Evolutionary conservation across 2,888 invertebrate genomes (phyloP).

Genomic region (Athalia cordata): DNA sequence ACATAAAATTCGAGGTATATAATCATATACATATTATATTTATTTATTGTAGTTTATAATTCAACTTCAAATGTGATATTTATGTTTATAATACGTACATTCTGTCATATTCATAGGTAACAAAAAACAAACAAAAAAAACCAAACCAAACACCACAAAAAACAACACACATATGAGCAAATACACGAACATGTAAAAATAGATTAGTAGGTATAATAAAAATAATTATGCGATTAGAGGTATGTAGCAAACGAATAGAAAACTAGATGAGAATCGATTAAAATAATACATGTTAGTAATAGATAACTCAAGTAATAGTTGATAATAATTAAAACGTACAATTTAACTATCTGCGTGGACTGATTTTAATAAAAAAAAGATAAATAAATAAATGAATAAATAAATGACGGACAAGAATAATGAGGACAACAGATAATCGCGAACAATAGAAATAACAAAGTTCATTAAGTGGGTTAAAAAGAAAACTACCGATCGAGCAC

Average conservation of each 20-base stretch:
- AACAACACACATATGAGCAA: no score
- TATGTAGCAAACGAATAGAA: no score
- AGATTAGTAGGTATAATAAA: no score
- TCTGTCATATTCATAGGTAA: slow-evolving; percentile 6
- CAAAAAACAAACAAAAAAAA: no score
- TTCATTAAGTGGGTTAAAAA: neutral
- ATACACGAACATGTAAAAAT: no score
- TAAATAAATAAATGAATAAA: neutral
- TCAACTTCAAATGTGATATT: slow-evolving; percentile 66
- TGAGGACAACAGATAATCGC: neutral
- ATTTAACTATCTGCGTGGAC: slow-evolving; percentile 24
- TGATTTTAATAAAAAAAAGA: neutral
- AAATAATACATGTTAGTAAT: no score
- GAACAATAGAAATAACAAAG: neutral
- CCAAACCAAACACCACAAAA: no score
- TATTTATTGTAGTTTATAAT: slow-evolving; percentile 40
- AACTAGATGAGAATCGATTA: no score
- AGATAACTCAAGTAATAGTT: neutral
- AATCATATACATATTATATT: slow-evolving; percentile 38
- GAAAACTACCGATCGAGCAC: no score
- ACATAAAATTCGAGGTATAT: slow-evolving; percentile 1
- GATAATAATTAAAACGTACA: slow-evolving; percentile 27
- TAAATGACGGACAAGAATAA: slow-evolving; percentile 4
- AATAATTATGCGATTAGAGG: no score
- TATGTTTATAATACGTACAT: slow-evolving; percentile 58